A percentile compares a stretch with the other conserved stretches of the same genome.
Conservation (phyloP, 2,797 vertebrate genomes). For the Gobionotothen gibberifrons region DNA sequence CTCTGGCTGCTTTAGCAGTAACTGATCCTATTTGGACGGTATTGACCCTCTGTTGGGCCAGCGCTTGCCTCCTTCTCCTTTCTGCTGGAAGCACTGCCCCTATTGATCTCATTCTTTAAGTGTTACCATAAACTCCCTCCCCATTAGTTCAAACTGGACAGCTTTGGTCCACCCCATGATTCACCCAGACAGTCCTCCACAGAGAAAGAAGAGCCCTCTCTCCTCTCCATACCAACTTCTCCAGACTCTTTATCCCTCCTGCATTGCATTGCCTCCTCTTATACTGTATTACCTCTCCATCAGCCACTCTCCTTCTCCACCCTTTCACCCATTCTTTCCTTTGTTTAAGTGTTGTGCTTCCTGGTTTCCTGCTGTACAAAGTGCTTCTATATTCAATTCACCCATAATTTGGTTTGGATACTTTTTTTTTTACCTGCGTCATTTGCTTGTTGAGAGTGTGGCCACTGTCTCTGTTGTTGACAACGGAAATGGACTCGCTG, state of each 20-base stretch:
- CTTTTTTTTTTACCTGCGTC: constrained; percentile 60
- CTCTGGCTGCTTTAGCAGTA: constrained; percentile 53
- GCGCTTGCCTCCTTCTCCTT: constrained; percentile 53
- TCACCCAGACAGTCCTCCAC: constrained; percentile 63
- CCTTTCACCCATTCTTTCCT: constrained; percentile 39
- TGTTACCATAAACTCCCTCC: constrained; percentile 85
- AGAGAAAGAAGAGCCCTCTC: constrained; percentile 39
- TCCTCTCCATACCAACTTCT: constrained; percentile 38
- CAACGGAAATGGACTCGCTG: constrained; percentile 44
- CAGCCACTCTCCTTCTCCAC: constrained; percentile 46
- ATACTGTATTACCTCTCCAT: constrained; percentile 60
- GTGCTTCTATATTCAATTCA: constrained; percentile 77
- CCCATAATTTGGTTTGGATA: constrained; percentile 77
- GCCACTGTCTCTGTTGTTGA: constrained; percentile 46
- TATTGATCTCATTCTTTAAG: constrained; percentile 85
- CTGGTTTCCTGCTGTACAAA: constrained; percentile 74
- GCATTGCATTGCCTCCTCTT: constrained; percentile 36
- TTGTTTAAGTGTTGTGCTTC: constrained; percentile 69
- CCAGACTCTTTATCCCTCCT: constrained; percentile 36
- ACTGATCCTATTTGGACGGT: constrained; percentile 70
- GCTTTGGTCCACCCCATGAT: constrained; percentile 60
- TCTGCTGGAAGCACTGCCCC: constrained; percentile 54
- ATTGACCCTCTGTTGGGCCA: constrained; percentile 62
- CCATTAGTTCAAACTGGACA: constrained; percentile 78
- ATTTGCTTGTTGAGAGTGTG: constrained; percentile 57